phyloP scores from a whole-genome alignment of 2,797 vertebrate genomes.

The Scomberomorus guttatus region DNA sequence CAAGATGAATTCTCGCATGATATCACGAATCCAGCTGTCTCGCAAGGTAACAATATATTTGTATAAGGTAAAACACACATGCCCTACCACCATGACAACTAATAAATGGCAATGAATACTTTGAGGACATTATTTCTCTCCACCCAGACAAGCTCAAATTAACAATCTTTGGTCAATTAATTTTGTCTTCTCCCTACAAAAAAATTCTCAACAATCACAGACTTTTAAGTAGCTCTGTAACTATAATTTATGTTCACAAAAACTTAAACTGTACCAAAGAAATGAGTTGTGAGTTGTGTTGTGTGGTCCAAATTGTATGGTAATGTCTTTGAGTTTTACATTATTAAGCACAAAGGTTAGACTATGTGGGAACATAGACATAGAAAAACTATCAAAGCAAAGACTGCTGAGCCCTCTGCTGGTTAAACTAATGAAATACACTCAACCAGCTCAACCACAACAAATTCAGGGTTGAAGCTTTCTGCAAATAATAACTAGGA shows the following conservation, averaged over 20 bases:
- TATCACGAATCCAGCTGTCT: too few relatives aligned
- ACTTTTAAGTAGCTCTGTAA: background rate
- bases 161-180: background rate
- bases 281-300: background rate
- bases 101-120: background rate
- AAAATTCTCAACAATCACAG: too few relatives aligned
- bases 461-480: background rate
- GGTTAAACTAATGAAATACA: constrained; percentile 64
- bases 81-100: background rate
- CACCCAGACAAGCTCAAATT: too few relatives aligned
- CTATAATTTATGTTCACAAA: background rate
- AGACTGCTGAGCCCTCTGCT: constrained; percentile 81
- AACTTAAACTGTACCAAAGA: background rate
- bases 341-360: constrained; percentile 7
- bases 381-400: constrained; percentile 22
- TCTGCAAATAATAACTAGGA: background rate
- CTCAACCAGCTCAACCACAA: background rate
- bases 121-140: background rate
- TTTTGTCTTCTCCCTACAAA: too few relatives aligned
- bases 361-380: background rate
- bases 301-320: background rate
- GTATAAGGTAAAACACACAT: background rate
- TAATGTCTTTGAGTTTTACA: constrained; percentile 22
- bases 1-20: too few relatives aligned
- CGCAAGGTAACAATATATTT: background rate